These are phyloP conservation scores for Brachionus manjavacas DNA, from an alignment of 1,140 invertebrate genomes.

Conservation along the genomic window DNA sequence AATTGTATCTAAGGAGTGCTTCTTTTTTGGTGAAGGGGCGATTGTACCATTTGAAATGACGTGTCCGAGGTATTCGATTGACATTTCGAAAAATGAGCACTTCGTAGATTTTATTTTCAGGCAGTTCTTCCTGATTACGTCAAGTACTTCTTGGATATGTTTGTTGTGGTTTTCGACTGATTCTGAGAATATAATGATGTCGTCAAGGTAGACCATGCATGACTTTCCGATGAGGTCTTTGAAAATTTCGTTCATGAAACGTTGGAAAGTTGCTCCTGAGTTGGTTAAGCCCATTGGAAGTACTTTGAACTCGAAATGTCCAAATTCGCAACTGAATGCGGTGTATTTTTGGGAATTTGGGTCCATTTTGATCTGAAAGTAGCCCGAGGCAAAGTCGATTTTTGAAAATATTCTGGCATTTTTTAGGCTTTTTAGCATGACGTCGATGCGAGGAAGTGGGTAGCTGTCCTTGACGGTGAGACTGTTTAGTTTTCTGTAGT, in stretches of 20 bases:
- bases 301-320: constrained; percentile 42
- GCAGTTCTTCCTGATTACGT: constrained; percentile 45
- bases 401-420: not conserved
- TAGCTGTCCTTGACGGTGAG: not conserved
- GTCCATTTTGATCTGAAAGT: constrained; percentile 6
- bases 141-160: not conserved
- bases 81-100: constrained; percentile 51
- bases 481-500: not conserved
- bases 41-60: constrained; percentile 43
- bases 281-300: constrained; percentile 41
- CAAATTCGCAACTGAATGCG: constrained; percentile 43
- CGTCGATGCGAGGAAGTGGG: constrained; percentile 28
- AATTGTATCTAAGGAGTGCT: not conserved
- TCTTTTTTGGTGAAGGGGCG: not conserved
- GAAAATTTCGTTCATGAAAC: constrained; percentile 40
- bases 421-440: not conserved
- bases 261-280: constrained; percentile 41
- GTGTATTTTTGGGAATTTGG: constrained; percentile 42
- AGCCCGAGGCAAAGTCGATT: constrained; percentile 15
- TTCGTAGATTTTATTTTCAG: constrained; percentile 57
- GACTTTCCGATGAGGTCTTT: not conserved
- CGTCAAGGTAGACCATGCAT: not conserved
- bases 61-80: constrained; percentile 54
- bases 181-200: constrained; percentile 16
- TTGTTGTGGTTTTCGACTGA: not conserved